Percentiles rank a stretch among this genome's conserved stretches.
Conservation (phyloP, 1,140 invertebrate species). For the Atta colombica region DNA sequence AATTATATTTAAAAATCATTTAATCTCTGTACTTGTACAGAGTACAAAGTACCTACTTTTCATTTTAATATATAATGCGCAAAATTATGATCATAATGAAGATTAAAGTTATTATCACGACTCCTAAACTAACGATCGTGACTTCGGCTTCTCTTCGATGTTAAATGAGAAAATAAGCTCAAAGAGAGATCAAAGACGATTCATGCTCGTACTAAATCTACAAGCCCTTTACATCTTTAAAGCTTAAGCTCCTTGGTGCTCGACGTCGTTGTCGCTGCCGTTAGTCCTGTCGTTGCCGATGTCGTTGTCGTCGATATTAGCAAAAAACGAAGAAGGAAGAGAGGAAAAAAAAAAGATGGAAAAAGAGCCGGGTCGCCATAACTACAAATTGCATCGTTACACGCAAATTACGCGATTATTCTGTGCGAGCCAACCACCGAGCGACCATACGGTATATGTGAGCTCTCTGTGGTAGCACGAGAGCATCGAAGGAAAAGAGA, state of each 20-base stretch:
- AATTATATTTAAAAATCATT: background rate
- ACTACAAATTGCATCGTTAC: constrained; percentile 84
- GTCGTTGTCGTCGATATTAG: constrained; percentile 60
- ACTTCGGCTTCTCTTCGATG: background rate
- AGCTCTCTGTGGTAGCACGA: constrained; percentile 42
- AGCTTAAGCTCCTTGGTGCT: background rate
- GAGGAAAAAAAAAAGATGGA: constrained; percentile 34
- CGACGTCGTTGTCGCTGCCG: constrained; percentile 31
- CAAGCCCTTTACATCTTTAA: background rate
- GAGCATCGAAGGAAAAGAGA: constrained; percentile 37
- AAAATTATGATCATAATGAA: constrained; percentile 2
- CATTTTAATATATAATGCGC: background rate
- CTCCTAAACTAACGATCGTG: background rate
- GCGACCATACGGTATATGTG: constrained; percentile 63
- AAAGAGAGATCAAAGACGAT: constrained; percentile 19
- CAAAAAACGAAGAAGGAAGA: constrained; percentile 10
- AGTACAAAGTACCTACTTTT: background rate
- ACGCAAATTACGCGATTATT: constrained; percentile 83
- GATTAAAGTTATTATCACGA: constrained; percentile 6
- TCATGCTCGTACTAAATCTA: background rate
- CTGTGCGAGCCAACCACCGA: constrained; percentile 72
- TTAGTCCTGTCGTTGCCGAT: constrained; percentile 39
- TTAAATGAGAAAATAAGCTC: constrained; percentile 31
- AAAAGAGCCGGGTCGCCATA: constrained; percentile 70
- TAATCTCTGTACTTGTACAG: background rate